These are phyloP conservation scores for Chionomys nivalis DNA, from an alignment of 2,113 vertebrate genomes.

Conservation along the genomic window DNA sequence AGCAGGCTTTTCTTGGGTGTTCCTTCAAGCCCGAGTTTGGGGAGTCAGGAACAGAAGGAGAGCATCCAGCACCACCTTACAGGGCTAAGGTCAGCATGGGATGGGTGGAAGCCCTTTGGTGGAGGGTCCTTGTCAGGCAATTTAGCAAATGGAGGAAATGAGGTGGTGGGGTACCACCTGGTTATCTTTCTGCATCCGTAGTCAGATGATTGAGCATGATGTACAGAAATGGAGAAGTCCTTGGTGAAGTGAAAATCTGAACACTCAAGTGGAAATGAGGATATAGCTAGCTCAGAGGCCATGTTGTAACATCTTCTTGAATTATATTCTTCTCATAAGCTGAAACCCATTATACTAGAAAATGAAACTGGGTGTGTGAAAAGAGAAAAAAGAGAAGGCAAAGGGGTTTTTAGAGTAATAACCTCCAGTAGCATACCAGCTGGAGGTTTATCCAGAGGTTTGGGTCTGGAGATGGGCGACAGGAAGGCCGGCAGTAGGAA, in stretches of 20 bases:
- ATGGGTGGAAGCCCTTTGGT: background rate
- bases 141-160: background rate
- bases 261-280: background rate
- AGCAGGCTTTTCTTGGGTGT: background rate
- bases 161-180: background rate
- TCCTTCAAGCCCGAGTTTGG: background rate
- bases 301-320: background rate
- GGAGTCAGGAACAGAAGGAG: background rate
- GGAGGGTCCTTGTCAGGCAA: background rate
- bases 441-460: background rate
- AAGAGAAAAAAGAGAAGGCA: background rate
- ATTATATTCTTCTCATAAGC: background rate
- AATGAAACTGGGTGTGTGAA: background rate
- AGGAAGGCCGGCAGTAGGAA: background rate
- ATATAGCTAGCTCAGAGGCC: background rate
- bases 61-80: background rate
- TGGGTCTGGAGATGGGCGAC: background rate
- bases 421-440: background rate
- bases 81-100: background rate
- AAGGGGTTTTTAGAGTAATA: background rate
- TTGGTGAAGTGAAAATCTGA: background rate
- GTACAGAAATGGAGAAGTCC: background rate
- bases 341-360: background rate
- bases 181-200: rapidly evolving
- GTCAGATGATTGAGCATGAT: background rate